A percentile compares a stretch with the other conserved stretches of the same genome.
Evolutionary conservation across 1,140 invertebrate species (phyloP).

Genomic region (Macrocentrus cingulum): DNA sequence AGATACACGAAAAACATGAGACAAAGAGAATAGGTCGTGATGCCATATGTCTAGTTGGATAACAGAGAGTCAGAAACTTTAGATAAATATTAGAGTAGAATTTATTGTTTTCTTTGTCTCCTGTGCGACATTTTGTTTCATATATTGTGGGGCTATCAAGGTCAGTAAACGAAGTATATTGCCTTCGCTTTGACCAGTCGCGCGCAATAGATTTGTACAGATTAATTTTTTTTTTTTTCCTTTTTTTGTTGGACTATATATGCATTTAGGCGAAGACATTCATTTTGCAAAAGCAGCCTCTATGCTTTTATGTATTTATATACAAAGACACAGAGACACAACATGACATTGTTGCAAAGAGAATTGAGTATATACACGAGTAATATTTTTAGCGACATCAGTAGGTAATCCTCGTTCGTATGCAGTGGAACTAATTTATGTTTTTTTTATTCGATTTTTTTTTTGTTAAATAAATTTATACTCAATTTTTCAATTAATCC

Average conservation of each 20-base stretch:
- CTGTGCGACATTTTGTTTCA: not conserved
- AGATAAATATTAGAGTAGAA: no score
- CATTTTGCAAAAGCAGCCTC: constrained; percentile 27
- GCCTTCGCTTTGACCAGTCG: constrained; percentile 27
- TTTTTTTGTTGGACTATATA: not conserved
- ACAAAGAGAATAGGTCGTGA: no score
- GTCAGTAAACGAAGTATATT: constrained; percentile 39
- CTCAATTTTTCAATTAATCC: constrained; percentile 1
- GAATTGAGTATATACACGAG: not conserved
- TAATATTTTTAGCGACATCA: not conserved
- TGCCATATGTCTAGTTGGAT: no score
- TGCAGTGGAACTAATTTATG: not conserved
- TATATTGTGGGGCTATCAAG: constrained; percentile 26
- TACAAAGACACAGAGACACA: constrained; percentile 4
- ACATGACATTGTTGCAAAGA: not conserved
- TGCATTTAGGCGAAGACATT: constrained; percentile 10
- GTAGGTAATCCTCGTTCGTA: constrained; percentile 34
- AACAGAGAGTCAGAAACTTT: no score
- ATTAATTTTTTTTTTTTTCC: constrained; percentile 2
- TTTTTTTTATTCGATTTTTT: not conserved
- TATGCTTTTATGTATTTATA: no score
- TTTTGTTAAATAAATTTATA: no score
- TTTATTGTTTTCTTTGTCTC: not conserved
- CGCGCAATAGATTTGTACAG: constrained; percentile 11
- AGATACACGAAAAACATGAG: no score